Conservation (phyloP, 1,140 invertebrate genomes). For the Megalopta genalis region DNA sequence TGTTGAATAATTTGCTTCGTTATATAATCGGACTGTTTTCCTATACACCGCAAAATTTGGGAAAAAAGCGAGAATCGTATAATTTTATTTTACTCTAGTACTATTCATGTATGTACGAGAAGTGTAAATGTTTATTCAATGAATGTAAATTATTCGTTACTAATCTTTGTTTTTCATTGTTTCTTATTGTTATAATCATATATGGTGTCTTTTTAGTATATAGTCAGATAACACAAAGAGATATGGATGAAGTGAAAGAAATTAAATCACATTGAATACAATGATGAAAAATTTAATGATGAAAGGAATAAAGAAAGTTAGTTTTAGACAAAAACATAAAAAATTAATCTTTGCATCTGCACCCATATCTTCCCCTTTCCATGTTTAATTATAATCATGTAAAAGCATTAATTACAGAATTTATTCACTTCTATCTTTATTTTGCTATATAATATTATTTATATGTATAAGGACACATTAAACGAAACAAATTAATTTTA, state of each 20-base stretch:
- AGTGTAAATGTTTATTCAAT: slow-evolving; percentile 49
- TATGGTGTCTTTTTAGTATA: slow-evolving; percentile 49
- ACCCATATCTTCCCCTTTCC: background rate
- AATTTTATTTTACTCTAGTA: slow-evolving; percentile 41
- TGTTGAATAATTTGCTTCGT: background rate
- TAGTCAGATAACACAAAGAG: slow-evolving; percentile 47
- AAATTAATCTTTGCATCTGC: slow-evolving; percentile 9
- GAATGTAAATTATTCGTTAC: slow-evolving; percentile 57
- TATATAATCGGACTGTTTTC: slow-evolving; percentile 9
- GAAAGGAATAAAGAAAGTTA: slow-evolving; percentile 62
- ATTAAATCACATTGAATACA: slow-evolving; percentile 58
- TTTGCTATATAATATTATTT: background rate
- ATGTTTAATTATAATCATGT: background rate
- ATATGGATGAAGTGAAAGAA: slow-evolving; percentile 43
- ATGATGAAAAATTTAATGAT: slow-evolving; percentile 52
- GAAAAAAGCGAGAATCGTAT: slow-evolving; percentile 35
- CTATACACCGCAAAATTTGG: slow-evolving; percentile 5
- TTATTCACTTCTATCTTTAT: background rate
- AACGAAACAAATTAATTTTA: background rate
- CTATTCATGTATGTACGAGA: slow-evolving; percentile 39
- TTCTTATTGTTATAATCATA: slow-evolving; percentile 56
- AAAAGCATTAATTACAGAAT: too few relatives aligned
- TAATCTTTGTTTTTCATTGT: slow-evolving; percentile 58
- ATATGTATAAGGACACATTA: background rate
- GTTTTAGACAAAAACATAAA: slow-evolving; percentile 56